Conservation (phyloP, 2,888 invertebrate genomes). For the Sphaeridia pumilis region DNA sequence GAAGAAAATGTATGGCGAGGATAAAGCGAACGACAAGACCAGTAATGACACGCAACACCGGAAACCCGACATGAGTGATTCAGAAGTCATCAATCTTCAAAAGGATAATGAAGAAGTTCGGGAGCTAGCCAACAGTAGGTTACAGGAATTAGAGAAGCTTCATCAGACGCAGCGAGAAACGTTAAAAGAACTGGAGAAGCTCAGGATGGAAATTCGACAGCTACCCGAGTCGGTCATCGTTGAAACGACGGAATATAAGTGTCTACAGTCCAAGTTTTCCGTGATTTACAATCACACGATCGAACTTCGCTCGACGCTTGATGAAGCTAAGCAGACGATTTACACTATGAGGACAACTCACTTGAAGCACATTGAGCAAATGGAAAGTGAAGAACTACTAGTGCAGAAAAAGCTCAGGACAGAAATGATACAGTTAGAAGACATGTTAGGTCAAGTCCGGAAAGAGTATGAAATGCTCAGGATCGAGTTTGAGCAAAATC, state of each 20-base stretch:
- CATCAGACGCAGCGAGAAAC: conserved; percentile 86
- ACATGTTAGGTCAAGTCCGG: conserved; percentile 78
- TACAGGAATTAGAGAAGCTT: conserved; percentile 85
- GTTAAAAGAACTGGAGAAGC: conserved; percentile 86
- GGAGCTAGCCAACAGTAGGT: conserved; percentile 79
- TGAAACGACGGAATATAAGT: conserved; percentile 96
- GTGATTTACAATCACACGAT: conserved; percentile 95
- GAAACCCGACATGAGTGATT: conserved; percentile 19
- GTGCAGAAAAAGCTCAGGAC: conserved; percentile 90
- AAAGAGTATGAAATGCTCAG: conserved; percentile 96
- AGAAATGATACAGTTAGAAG: conserved; percentile 92
- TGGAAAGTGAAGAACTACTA: conserved; percentile 81
- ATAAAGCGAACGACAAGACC: conserved; percentile 44
- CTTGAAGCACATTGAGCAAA: conserved; percentile 89
- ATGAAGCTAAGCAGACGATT: conserved; percentile 75
- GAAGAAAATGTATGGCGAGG: conserved; percentile 53
- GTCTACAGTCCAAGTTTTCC: conserved; percentile 94
- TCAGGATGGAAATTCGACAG: conserved; percentile 91
- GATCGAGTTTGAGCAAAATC: conserved; percentile 94
- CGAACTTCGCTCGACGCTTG: conserved; percentile 87
- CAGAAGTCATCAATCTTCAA: conserved; percentile 66
- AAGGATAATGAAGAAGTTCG: conserved; percentile 86
- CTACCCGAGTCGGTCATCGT: conserved; percentile 91
- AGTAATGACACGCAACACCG: conserved; percentile 11
- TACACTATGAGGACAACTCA: conserved; percentile 86